Percentiles rank a stretch among this genome's conserved stretches.
Evolutionary conservation across 1,140 invertebrate species (phyloP).

Genomic region (Hylyphantes graminicola): DNA sequence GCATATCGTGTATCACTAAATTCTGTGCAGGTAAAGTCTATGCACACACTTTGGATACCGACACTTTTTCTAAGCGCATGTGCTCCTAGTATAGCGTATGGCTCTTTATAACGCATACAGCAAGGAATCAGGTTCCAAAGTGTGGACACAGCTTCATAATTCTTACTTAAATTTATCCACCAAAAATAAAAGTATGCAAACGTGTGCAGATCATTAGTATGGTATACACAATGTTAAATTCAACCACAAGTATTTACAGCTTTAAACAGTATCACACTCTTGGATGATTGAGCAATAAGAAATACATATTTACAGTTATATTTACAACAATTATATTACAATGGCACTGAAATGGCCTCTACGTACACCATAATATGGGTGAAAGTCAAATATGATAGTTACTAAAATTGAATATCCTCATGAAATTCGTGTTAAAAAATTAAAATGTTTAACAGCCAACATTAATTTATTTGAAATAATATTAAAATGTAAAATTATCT

Average conservation of each 20-base stretch:
- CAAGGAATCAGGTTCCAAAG: too few relatives aligned
- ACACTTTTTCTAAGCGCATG: too few relatives aligned
- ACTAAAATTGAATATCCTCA: neutral
- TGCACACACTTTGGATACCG: too few relatives aligned
- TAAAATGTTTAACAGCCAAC: too few relatives aligned
- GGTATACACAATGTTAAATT: constrained; percentile 30
- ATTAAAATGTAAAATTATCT: too few relatives aligned
- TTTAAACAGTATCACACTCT: constrained; percentile 44
- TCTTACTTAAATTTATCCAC: neutral
- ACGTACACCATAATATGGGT: neutral
- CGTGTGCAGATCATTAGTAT: constrained; percentile 18
- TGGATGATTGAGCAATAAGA: constrained; percentile 46
- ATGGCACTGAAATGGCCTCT: constrained; percentile 41
- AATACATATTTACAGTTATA: constrained; percentile 40
- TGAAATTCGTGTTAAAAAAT: too few relatives aligned
- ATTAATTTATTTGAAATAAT: too few relatives aligned
- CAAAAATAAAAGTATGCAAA: constrained; percentile 8
- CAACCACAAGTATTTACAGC: constrained; percentile 38
- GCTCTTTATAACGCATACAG: too few relatives aligned
- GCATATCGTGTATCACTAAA: too few relatives aligned
- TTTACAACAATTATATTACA: constrained; percentile 11
- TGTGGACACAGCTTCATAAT: too few relatives aligned
- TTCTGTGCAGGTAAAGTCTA: too few relatives aligned
- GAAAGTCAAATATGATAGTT: constrained; percentile 32
- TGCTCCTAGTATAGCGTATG: too few relatives aligned